phyloP scores from a whole-genome alignment of 2,113 vertebrate species.

The Heliornis fulica region DNA sequence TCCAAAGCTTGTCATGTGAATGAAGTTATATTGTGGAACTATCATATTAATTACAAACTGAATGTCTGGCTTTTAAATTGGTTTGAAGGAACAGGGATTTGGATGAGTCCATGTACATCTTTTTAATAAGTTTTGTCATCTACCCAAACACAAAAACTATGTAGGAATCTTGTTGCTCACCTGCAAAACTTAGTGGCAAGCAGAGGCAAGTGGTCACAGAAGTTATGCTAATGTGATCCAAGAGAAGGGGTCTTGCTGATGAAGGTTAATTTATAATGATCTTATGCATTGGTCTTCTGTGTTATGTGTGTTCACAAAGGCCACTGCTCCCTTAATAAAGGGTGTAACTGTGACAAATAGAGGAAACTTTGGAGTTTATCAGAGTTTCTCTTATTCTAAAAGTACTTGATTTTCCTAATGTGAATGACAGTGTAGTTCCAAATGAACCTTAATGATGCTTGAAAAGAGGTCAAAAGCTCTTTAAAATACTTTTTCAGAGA shows the following conservation, averaged over 20 bases:
- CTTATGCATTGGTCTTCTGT: background rate
- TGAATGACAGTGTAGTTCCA: background rate
- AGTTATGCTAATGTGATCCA: background rate
- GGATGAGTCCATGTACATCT: background rate
- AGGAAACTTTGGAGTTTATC: background rate
- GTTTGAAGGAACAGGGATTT: background rate
- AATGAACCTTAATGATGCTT: background rate
- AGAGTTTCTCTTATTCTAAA: background rate
- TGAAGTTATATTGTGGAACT: background rate
- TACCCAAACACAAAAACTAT: background rate
- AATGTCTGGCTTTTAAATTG: background rate
- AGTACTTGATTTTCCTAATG: background rate
- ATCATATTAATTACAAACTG: background rate
- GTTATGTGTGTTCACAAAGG: background rate
- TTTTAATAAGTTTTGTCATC: fast-evolving
- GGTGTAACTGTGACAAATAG: background rate
- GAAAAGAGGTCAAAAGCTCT: background rate
- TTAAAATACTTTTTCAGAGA: background rate
- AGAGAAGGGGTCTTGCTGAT: background rate
- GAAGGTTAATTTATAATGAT: background rate
- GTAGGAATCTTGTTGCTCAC: background rate
- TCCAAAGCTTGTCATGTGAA: background rate
- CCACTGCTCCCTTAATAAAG: background rate
- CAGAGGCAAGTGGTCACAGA: background rate
- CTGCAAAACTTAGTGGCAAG: background rate